Evolutionary conservation across 2,113 vertebrate genomes (phyloP).

Genomic region (Labrus mixtus): DNA sequence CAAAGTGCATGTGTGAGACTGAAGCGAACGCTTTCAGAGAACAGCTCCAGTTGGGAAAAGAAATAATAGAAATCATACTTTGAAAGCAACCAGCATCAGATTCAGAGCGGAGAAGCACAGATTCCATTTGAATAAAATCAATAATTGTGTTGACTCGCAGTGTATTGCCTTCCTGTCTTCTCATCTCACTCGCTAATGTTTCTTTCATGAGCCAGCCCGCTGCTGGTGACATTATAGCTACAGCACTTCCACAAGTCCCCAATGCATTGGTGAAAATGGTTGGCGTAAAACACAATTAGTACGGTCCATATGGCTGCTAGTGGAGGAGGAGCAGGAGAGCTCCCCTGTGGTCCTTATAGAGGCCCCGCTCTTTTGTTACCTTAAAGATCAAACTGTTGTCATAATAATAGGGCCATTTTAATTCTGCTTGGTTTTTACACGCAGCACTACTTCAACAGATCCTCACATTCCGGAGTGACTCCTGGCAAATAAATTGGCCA

Average conservation of each 20-base stretch:
- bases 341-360: conserved; percentile 70
- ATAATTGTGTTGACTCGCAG: conserved; percentile 82
- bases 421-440: conserved; percentile 37
- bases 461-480: conserved; percentile 44
- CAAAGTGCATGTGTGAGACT: conserved; percentile 23
- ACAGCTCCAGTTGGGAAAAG: conserved; percentile 7
- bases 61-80: conserved; percentile 49
- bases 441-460: conserved; percentile 44
- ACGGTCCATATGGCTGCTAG: conserved; percentile 81
- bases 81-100: conserved; percentile 50
- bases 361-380: conserved; percentile 72
- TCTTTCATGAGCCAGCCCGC: conserved; percentile 83
- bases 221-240: conserved; percentile 81
- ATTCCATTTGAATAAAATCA: conserved; percentile 83
- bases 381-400: conserved; percentile 79
- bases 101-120: conserved; percentile 47
- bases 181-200: conserved; percentile 80
- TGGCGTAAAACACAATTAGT: conserved; percentile 83
- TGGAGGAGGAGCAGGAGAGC: conserved; percentile 69
- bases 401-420: conserved; percentile 71
- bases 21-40: conserved; percentile 32
- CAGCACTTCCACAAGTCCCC: conserved; percentile 80
- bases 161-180: conserved; percentile 81
- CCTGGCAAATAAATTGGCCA: conserved; percentile 68
- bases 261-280: conserved; percentile 79